These are phyloP conservation scores for Drosophila serrata DNA, from an alignment of 1,140 invertebrate genomes.

Conservation along the genomic window DNA sequence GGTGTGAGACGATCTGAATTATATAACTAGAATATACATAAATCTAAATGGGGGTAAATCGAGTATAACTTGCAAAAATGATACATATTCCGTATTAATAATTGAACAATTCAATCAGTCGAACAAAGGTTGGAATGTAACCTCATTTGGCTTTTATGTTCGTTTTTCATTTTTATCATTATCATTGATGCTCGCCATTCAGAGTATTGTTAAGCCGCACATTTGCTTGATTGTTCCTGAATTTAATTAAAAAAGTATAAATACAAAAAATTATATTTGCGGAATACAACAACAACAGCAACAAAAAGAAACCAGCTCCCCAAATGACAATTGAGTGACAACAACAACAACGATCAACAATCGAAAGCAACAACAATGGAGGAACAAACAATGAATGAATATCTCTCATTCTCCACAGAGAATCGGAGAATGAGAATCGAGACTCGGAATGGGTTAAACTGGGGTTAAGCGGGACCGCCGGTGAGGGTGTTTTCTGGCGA, in stretches of 20 bases:
- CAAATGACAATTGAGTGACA: slow-evolving; percentile 79
- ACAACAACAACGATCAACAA: slow-evolving; percentile 58
- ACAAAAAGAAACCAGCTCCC: slow-evolving; percentile 46
- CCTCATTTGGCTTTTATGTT: slow-evolving; percentile 47
- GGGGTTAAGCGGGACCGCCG: slow-evolving; percentile 30
- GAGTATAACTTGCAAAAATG: slow-evolving; percentile 31
- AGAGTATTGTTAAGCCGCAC: slow-evolving; percentile 65
- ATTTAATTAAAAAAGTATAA: slow-evolving; percentile 78
- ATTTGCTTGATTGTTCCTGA: slow-evolving; percentile 68
- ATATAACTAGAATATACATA: slow-evolving; percentile 34
- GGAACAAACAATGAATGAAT: slow-evolving; percentile 60
- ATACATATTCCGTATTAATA: slow-evolving; percentile 48
- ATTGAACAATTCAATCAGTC: slow-evolving; percentile 67
- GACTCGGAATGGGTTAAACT: slow-evolving; percentile 41
- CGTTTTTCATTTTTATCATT: slow-evolving; percentile 59
- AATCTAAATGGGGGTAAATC: slow-evolving; percentile 6
- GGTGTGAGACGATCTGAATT: slow-evolving; percentile 26
- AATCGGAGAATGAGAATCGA: slow-evolving; percentile 22
- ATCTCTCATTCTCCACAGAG: slow-evolving; percentile 36
- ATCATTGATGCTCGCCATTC: slow-evolving; percentile 59
- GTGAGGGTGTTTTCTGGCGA: slow-evolving; percentile 44
- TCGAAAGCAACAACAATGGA: slow-evolving; percentile 60
- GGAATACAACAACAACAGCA: slow-evolving; percentile 26
- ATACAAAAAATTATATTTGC: slow-evolving; percentile 54
- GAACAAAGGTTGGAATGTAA: slow-evolving; percentile 50